Percentiles rank a stretch among this genome's conserved stretches.
Conservation (phyloP, 2,888 invertebrate genomes). For the Mesochorus sp. region DNA sequence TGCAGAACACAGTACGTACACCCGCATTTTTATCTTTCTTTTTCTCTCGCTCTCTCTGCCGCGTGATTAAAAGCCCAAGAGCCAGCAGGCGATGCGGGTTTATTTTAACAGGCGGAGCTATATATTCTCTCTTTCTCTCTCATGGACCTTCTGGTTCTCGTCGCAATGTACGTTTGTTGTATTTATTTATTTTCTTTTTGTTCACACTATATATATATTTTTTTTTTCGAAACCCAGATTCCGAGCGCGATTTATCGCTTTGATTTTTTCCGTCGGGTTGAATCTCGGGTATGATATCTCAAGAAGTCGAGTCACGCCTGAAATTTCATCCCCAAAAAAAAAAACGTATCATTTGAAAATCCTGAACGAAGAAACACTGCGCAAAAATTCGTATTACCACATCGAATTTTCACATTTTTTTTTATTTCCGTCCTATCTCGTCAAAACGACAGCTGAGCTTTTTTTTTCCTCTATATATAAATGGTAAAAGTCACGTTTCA, state of each 20-base stretch:
- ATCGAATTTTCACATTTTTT: too few relatives aligned
- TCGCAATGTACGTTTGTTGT: constrained; percentile 4
- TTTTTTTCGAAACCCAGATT: too few relatives aligned
- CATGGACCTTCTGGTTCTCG: not conserved
- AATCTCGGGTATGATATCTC: not conserved
- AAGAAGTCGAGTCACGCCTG: not conserved
- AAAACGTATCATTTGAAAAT: not conserved
- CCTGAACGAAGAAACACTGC: not conserved
- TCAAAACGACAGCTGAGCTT: not conserved
- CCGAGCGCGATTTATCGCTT: constrained; percentile 7
- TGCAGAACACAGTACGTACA: constrained; percentile 5
- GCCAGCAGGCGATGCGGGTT: constrained; percentile 44
- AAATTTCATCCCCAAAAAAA: constrained; percentile 4
- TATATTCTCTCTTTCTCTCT: constrained; percentile 12
- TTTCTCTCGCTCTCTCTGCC: not conserved
- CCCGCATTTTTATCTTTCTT: constrained; percentile 48
- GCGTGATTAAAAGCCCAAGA: constrained; percentile 43
- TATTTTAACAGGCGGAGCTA: constrained; percentile 31
- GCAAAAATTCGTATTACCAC: too few relatives aligned
- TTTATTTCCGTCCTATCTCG: not conserved
- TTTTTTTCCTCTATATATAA: not conserved
- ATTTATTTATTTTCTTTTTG: not conserved
- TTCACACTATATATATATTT: too few relatives aligned
- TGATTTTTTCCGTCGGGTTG: not conserved
- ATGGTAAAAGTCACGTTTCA: too few relatives aligned